A percentile compares a stretch with the other conserved stretches of the same genome.
Conservation (phyloP, 2,888 invertebrate genomes). For the Drosophila phalerata region DNA sequence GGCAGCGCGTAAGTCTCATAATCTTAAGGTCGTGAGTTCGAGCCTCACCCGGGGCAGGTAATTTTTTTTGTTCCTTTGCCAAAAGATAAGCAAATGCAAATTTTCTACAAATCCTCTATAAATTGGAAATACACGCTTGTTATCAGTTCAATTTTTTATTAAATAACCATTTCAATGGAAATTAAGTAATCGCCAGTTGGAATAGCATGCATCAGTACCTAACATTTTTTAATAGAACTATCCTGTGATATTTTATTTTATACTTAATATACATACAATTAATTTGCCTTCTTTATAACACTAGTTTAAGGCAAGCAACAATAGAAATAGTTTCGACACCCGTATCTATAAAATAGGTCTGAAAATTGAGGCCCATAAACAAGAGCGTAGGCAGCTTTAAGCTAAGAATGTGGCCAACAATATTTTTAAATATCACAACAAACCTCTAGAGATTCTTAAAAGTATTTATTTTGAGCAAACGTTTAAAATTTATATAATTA, state of each 20-base stretch:
- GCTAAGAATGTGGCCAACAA: too few species aligned
- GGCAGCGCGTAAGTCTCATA: constrained; percentile 85
- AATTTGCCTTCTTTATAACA: too few species aligned
- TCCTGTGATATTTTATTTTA: constrained; percentile 1
- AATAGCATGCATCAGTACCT: neutral
- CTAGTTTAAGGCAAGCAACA: neutral
- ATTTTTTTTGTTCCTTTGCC: neutral
- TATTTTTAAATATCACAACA: too few species aligned
- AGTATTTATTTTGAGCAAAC: too few species aligned
- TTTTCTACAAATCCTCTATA: neutral
- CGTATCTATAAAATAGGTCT: neutral
- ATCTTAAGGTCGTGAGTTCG: constrained; percentile 86
- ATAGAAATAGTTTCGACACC: neutral
- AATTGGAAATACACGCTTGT: constrained; percentile 2
- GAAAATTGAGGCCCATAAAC: neutral
- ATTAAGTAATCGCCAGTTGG: constrained; percentile 46
- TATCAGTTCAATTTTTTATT: neutral
- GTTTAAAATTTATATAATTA: too few species aligned
- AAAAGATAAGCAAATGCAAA: too few species aligned
- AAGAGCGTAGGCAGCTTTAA: too few species aligned
- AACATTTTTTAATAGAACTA: neutral
- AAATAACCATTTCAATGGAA: neutral
- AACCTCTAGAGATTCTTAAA: too few species aligned
- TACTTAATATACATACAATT: too few species aligned
- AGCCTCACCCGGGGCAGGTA: constrained; percentile 84